Evolutionary conservation across 2,113 vertebrate species (phyloP), one percentile per base, ranked within the genome.

Genomic region (Columbina picui): DNA sequence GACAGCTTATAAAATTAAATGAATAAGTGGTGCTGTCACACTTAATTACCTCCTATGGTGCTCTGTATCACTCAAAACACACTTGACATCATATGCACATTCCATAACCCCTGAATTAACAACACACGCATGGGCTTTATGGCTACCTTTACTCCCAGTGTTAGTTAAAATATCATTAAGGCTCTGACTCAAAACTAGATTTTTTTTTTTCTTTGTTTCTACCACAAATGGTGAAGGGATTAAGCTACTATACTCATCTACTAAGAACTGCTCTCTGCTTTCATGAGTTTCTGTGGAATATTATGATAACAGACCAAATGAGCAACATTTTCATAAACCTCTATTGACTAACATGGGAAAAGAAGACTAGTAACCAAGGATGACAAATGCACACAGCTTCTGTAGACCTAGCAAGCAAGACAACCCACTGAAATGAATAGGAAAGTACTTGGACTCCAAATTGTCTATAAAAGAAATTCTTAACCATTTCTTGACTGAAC

Each of bases 1-100:
- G 73, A 74, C 47, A 75, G 61, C 39, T 52, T 61, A 73, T 61
- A 80, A 93, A 90, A 83, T 57, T 57, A 49, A 77, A 91, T 60
- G 8, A 84, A 17, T 34, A 64, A 93, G 49, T 73, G 22, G 19
- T 75, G 53, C 45, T 79, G 74, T 71, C 84, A 69, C 36, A 68
- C 43, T 12, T 84, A 68, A 60, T 69, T 92, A 60, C 15, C 19
- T 94, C 57, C 57, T 39, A 29, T 64, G 21, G 38, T 81, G 39
- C 10, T 89, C 27, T 52, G 22, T 53, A 61, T 75, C 45, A 52
- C 49, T 89, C 87, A 83, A 65, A 87, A 23, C n/a, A 73, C 57
- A 91, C 53, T 45, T 91, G 53, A 71, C 67, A 79, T 61, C 65
- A 69, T 49, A 14, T 75, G 49, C 8, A 13, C 4, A 7, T 79